Evolutionary conservation across 2,797 vertebrate species (phyloP).

Genomic region (Chaunax sp.): DNA sequence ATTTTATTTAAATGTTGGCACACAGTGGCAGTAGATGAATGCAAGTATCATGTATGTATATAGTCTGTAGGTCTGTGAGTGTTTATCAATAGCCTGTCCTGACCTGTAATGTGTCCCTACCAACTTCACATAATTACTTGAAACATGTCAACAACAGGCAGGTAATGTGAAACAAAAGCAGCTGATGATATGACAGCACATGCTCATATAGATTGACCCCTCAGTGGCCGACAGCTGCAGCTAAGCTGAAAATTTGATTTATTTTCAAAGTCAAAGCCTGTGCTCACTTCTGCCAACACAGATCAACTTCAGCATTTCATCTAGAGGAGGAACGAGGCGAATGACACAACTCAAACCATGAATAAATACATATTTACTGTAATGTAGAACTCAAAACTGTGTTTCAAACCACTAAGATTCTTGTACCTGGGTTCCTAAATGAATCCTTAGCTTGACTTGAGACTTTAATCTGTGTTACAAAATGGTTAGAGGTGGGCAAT

Average conservation of each 20-base stretch:
- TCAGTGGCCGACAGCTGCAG: background rate
- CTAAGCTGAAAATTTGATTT: background rate
- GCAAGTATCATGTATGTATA: background rate
- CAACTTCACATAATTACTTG: conserved; percentile 6
- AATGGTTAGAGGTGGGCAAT: too few species aligned
- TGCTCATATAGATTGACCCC: background rate
- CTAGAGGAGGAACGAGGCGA: background rate
- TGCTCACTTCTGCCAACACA: background rate
- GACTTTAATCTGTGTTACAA: too few species aligned
- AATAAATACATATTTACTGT: background rate
- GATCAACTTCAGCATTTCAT: background rate
- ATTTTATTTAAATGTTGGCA: background rate
- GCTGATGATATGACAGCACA: background rate
- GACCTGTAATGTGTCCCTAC: conserved; percentile 8
- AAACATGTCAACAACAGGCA: background rate
- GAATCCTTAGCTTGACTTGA: too few species aligned
- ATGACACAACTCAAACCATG: background rate
- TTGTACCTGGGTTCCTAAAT: too few species aligned
- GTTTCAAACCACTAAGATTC: background rate
- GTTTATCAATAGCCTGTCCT: conserved; percentile 10
- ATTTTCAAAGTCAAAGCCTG: background rate
- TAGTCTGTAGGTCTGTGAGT: conserved; percentile 5
- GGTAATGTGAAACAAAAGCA: background rate
- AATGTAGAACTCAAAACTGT: background rate
- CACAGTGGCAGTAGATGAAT: background rate